A percentile compares a stretch with the other conserved stretches of the same genome.
Evolutionary conservation across 2,888 invertebrate species (phyloP).

Genomic region (Volucella inanis): DNA sequence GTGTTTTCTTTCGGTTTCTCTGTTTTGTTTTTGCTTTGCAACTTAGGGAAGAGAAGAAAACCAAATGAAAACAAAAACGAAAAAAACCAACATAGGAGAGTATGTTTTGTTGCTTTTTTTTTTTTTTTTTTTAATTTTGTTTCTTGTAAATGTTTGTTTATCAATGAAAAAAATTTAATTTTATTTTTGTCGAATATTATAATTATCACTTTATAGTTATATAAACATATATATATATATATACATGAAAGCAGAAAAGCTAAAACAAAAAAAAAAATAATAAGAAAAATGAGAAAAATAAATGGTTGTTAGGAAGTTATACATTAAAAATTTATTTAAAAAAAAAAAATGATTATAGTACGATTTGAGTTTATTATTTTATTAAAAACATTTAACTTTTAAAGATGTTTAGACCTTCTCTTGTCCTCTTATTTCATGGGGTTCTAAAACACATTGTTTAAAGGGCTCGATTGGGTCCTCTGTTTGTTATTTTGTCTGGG

Average conservation of each 20-base stretch:
- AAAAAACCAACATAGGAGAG: constrained; percentile 33
- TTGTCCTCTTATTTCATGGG: no score
- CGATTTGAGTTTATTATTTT: not conserved
- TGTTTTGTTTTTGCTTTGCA: constrained; percentile 43
- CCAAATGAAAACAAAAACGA: not conserved
- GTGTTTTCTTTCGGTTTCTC: constrained; percentile 10
- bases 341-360: constrained; percentile 10
- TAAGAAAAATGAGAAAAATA: constrained; percentile 61
- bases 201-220: constrained; percentile 58
- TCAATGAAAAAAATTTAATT: constrained; percentile 38
- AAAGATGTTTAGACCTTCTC: no score
- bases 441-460: no score
- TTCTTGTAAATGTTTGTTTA: constrained; percentile 54
- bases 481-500: no score
- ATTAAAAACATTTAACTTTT: not conserved
- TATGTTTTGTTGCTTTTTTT: constrained; percentile 32
- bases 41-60: not conserved
- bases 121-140: constrained; percentile 29
- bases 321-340: constrained; percentile 70
- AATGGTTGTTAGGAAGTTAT: constrained; percentile 75
- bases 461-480: no score
- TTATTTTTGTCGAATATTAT: constrained; percentile 46
- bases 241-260: not conserved
- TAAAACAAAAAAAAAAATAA: constrained; percentile 2
- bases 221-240: constrained; percentile 35